Percentiles rank a stretch among this genome's conserved stretches.
These are phyloP conservation scores for Myotis davidii DNA, from an alignment of 2,113 vertebrate species.

Conservation along the genomic window DNA sequence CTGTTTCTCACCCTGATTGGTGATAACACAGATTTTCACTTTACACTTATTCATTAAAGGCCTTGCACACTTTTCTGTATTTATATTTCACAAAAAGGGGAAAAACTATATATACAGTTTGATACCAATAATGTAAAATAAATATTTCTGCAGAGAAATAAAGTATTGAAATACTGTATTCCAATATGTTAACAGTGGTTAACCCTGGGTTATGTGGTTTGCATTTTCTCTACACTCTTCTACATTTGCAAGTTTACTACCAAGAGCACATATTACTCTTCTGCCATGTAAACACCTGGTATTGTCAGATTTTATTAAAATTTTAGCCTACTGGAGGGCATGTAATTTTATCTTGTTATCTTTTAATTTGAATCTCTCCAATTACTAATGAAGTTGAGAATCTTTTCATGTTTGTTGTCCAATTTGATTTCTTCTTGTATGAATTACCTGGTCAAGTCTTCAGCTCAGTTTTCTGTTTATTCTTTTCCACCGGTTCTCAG, in stretches of 20 bases:
- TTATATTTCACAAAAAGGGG: not conserved
- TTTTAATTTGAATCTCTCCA: not conserved
- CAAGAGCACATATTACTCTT: not conserved
- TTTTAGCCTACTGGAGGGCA: not conserved
- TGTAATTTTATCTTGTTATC: slow-evolving; percentile 18
- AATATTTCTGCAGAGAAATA: not conserved
- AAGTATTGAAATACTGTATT: not conserved
- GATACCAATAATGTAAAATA: not conserved
- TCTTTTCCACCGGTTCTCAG: not conserved
- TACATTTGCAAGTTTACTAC: slow-evolving; percentile 23
- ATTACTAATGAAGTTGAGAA: slow-evolving; percentile 36
- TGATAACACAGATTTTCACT: slow-evolving; percentile 19
- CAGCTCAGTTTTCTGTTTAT: slow-evolving; percentile 15
- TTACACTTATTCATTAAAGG: not conserved
- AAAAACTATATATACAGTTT: not conserved
- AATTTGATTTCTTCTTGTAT: slow-evolving; percentile 46
- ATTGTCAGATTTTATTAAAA: slow-evolving; percentile 7
- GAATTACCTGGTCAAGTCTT: slow-evolving; percentile 25
- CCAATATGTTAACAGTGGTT: not conserved
- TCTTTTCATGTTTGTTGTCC: slow-evolving; percentile 42
- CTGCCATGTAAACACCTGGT: not conserved
- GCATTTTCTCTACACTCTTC: not conserved
- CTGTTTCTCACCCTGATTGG: not conserved
- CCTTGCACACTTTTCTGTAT: not conserved
- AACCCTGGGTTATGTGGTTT: not conserved